These are phyloP conservation scores for Scortum barcoo DNA, from an alignment of 2,113 vertebrate genomes.

Conservation along the genomic window DNA sequence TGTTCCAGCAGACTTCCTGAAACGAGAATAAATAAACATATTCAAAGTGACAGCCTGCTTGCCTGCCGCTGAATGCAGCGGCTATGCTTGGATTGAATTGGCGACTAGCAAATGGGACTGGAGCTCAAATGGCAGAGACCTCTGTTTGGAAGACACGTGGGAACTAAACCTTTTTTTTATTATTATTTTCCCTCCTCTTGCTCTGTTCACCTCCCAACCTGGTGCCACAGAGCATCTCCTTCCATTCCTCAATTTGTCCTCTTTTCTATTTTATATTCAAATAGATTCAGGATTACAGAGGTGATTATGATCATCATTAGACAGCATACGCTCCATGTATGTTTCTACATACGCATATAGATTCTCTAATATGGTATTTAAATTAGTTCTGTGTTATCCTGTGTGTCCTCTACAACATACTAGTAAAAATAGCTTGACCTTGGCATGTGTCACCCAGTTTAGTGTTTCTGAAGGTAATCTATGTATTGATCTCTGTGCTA, in stretches of 20 bases:
- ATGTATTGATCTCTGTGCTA: constrained; percentile 68
- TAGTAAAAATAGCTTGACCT: constrained; percentile 63
- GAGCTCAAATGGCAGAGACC: constrained; percentile 41
- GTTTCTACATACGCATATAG: background rate
- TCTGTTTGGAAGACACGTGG: constrained; percentile 77
- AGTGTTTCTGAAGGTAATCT: constrained; percentile 68
- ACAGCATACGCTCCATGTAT: background rate
- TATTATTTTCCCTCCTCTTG: constrained; percentile 20
- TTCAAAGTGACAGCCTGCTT: constrained; percentile 81
- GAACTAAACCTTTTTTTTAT: constrained; percentile 47
- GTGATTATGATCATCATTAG: constrained; percentile 8
- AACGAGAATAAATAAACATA: constrained; percentile 81
- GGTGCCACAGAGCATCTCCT: constrained; percentile 39
- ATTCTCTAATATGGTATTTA: background rate
- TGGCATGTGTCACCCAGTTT: constrained; percentile 61
- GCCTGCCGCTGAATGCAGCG: constrained; percentile 53
- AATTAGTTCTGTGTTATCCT: constrained; percentile 4
- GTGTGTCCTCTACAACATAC: constrained; percentile 31
- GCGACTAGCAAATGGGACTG: constrained; percentile 72
- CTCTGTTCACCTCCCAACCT: background rate
- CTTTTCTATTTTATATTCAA: background rate
- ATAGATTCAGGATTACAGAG: background rate
- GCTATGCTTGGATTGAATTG: constrained; percentile 72
- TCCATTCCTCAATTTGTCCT: constrained; percentile 4
- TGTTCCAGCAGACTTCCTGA: constrained; percentile 61